Evolutionary conservation across 2,888 invertebrate genomes (phyloP).

Genomic region (Heteromyza rotundicornis): DNA sequence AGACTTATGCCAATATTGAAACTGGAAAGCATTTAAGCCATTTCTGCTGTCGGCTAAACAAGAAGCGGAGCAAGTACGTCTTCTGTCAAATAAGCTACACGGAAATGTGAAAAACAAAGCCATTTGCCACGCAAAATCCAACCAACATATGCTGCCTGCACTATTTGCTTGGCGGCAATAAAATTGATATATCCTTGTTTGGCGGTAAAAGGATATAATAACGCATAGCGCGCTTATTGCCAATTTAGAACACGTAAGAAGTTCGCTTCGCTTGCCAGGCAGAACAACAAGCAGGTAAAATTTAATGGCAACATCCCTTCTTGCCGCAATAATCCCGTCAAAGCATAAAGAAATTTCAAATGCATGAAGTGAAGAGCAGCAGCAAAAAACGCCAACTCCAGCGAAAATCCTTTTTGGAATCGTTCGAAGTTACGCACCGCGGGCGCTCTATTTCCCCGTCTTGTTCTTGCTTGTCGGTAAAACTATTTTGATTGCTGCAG

Average conservation of each 20-base stretch:
- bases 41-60: conserved; percentile 19
- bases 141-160: conserved; percentile 37
- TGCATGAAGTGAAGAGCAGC: conserved; percentile 27
- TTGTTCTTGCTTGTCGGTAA: conserved; percentile 6
- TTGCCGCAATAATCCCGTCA: conserved; percentile 48
- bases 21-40: not conserved
- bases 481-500: conserved; percentile 27
- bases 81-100: conserved; percentile 25
- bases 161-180: conserved; percentile 36
- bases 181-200: conserved; percentile 49
- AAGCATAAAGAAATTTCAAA: conserved; percentile 50
- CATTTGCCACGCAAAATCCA: conserved; percentile 15
- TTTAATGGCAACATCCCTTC: conserved; percentile 44
- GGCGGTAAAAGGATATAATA: conserved; percentile 19
- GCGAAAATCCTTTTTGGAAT: conserved; percentile 21
- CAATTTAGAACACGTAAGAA: conserved; percentile 50
- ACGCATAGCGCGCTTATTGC: conserved; percentile 44
- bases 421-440: conserved; percentile 15
- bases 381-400: too few species aligned
- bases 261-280: conserved; percentile 10
- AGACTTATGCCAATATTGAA: not conserved
- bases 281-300: conserved; percentile 49
- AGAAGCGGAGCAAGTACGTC: conserved; percentile 7
- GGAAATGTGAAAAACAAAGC: conserved; percentile 25
- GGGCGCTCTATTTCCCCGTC: not conserved